Conservation (phyloP, 2,797 vertebrate species). For the Nyctalus aviator region DNA sequence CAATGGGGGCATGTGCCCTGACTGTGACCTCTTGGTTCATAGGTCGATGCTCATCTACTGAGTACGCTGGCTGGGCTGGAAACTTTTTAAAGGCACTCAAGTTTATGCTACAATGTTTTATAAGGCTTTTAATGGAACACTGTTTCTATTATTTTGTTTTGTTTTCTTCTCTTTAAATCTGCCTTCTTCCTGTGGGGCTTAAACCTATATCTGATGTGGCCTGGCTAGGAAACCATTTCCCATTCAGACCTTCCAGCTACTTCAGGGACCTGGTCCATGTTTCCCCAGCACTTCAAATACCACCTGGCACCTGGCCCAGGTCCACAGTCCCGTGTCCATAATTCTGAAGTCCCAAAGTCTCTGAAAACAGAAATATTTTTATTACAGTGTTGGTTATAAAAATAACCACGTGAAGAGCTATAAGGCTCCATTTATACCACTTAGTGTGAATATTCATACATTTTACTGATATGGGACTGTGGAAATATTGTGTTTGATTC, state of each 20-base stretch:
- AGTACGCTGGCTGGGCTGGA: not conserved
- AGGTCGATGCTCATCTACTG: too few relatives aligned
- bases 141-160: not conserved
- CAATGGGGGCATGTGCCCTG: too few relatives aligned
- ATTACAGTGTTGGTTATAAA: not conserved
- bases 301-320: not conserved
- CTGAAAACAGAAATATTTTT: constrained; percentile 5
- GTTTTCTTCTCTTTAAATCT: not conserved
- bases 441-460: not conserved
- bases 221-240: accelerated
- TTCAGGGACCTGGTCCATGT: not conserved
- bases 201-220: not conserved
- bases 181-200: not conserved
- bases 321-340: not conserved
- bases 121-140: not conserved
- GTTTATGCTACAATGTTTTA: not conserved
- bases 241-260: not conserved
- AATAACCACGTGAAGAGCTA: not conserved
- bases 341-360: constrained; percentile 9
- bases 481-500: not conserved
- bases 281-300: not conserved
- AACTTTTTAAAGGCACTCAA: not conserved
- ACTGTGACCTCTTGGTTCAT: too few relatives aligned
- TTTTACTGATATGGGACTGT: not conserved
- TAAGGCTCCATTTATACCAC: not conserved